Evolutionary conservation across 1,140 invertebrate species (phyloP), one percentile per base, ranked within the genome.

Genomic region (Gryllus bimaculatus): DNA sequence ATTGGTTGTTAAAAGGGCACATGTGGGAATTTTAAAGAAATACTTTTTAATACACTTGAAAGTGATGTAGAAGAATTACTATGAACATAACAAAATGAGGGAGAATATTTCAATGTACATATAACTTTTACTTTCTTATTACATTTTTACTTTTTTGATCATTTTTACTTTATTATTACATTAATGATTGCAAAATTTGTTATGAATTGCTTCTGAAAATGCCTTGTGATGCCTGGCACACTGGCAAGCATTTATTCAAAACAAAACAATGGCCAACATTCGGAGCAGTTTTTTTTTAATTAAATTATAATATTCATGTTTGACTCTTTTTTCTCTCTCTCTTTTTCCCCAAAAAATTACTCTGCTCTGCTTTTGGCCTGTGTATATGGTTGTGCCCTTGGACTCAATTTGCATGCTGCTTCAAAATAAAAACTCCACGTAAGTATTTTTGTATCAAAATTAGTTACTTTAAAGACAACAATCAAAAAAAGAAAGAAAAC

Each of bases 361-460:
- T 90, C 89, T 91, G 90, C 90, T 92, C 90, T 92, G 90, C 90
- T 92, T 92, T 89, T 91, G 90, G 87, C 83, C 87, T 87, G 85
- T 87, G 85, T 86, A 85, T 90, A 90, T 89, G 90, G 90, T 91
- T 91, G 89, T 83, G 83, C 90, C 90, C 89, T 89, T 88, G 88
- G 88, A 90, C 89, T 89, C 82, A 81, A 66, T 89, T 89, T 91
- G 90, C 90, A 91, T 91, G 90, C 89, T 86, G 90, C 90, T 91
- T 90, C 90, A 89, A 90, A 89, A 94, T 93, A 88, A 92, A 91
- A 84, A 90, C 89, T 80, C 89, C 92, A 88, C 92, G 95, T 90
- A 96, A 95, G 92, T 91, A 91, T 82, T 83, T 81, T 79, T n/a
- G 78, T 79, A 79, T 79, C 79, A 79, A 76, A 79, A 78, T 66